Evolutionary conservation across 2,888 invertebrate genomes (phyloP).

Genomic region (Scaptomyza parva): DNA sequence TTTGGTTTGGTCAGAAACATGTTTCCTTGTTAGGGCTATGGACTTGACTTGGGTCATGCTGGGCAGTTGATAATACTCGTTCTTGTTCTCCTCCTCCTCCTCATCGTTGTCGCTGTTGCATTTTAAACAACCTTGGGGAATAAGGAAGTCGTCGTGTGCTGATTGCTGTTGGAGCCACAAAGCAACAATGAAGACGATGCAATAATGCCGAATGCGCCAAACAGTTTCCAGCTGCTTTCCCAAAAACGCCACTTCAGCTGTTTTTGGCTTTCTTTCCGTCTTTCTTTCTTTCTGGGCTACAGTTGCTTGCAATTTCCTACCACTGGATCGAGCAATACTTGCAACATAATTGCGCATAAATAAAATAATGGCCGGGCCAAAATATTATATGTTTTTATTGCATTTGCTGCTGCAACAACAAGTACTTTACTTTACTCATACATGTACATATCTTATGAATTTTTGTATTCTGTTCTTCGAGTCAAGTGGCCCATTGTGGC

Average conservation of each 20-base stretch:
- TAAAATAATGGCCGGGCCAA: constrained; percentile 44
- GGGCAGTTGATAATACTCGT: constrained; percentile 61
- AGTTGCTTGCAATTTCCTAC: constrained; percentile 36
- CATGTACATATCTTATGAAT: constrained; percentile 7
- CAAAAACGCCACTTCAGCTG: constrained; percentile 53
- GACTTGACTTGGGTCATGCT: constrained; percentile 64
- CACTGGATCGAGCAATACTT: constrained; percentile 37
- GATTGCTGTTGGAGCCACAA: constrained; percentile 19
- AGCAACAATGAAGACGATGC: constrained; percentile 25
- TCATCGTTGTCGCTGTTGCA: constrained; percentile 33
- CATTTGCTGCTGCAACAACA: constrained; percentile 37
- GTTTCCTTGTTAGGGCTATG: constrained; percentile 69
- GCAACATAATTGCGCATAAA: constrained; percentile 62
- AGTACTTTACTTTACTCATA: constrained; percentile 11
- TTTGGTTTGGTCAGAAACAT: constrained; percentile 55
- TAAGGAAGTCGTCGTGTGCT: constrained; percentile 68
- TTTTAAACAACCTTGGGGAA: constrained; percentile 74
- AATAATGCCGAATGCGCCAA: constrained; percentile 9
- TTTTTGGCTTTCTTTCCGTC: constrained; percentile 47
- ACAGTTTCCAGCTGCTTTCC: constrained; percentile 64
- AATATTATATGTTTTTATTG: constrained; percentile 60
- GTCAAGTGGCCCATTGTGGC: constrained; percentile 65
- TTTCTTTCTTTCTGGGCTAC: constrained; percentile 4
- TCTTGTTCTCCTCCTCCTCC: constrained; percentile 17
- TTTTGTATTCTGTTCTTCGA: constrained; percentile 16